Conservation (phyloP, 2,888 invertebrate species). For the Hemaris fuciformis region DNA sequence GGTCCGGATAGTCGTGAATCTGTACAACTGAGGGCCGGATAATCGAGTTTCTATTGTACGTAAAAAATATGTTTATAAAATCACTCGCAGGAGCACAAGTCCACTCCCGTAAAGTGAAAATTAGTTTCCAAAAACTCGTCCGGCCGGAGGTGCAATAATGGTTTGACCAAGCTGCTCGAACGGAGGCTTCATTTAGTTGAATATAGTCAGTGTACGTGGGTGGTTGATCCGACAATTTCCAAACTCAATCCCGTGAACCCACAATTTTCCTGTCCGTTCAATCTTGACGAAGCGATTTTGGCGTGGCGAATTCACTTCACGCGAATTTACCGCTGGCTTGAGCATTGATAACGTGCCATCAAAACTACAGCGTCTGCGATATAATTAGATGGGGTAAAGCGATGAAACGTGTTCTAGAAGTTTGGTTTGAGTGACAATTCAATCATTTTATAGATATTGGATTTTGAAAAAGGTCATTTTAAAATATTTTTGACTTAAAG, state of each 20-base stretch:
- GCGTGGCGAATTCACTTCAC: conserved; percentile 15
- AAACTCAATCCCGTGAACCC: conserved; percentile 8
- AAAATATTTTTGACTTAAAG: too few species aligned
- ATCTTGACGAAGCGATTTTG: conserved; percentile 17
- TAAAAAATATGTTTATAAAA: too few species aligned
- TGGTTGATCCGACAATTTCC: conserved; percentile 10
- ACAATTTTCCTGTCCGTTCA: conserved; percentile 13
- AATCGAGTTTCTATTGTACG: too few species aligned
- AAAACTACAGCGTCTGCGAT: conserved; percentile 18
- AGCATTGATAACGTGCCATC: conserved; percentile 27
- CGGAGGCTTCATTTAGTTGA: background rate
- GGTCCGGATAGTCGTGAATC: too few species aligned
- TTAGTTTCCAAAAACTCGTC: background rate
- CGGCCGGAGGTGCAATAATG: background rate
- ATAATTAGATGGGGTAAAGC: conserved; percentile 21
- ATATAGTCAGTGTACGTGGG: background rate
- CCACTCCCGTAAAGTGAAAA: background rate
- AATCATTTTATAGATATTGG: too few species aligned
- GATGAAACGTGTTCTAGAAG: background rate
- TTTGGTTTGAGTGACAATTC: background rate
- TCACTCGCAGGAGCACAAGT: too few species aligned
- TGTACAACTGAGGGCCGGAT: too few species aligned
- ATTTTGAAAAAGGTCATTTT: too few species aligned
- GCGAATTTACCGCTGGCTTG: conserved; percentile 29
- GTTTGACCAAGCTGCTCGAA: background rate